Evolutionary conservation across 2,113 vertebrate species (phyloP), one percentile per base, ranked within the genome.

Genomic region (Tupaia chinensis): DNA sequence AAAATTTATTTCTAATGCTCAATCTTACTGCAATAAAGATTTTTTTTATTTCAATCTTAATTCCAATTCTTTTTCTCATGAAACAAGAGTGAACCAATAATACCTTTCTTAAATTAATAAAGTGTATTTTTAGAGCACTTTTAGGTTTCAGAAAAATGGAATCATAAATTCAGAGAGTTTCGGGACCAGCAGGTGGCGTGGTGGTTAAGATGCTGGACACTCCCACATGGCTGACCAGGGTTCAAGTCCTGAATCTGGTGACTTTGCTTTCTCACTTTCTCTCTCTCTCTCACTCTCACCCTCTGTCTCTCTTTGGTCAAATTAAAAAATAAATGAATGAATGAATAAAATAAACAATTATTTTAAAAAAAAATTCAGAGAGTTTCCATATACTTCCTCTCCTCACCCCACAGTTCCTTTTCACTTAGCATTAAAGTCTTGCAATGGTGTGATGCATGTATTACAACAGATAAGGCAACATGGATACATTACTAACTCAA

Each of bases 31-130:
- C 53, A 93, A 34, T 32, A 5, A 86, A 81, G 79, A 44, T 1
- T 0, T 20, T 53, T 93, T 77, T 84, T 58, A 63, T 65, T 80
- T 85, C 81, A 16, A 80, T 80, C 29, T 92, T 95, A 93, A 87
- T 78, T 97, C 68, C 32, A 82, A 25, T 60, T 92, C 7, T 65
- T 91, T 70, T 34, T 29, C 77, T 54, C 76, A 66, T 10, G 77
- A 92, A 96, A 74, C 32, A 89, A 53, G 16, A 17, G 19, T 65
- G 9, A 91, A 77, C 13, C 12, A 25, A 61, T 91, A 91, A 93
- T 54, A 72, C 7, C 19, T 16, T 76, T 12, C 65, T 79, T 63
- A 87, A 66, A 70, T n/a, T 25, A 87, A 79, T 29, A 77, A 81
- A 20, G 14, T 79, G 4, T n/a, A 32, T 27, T 86, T 79, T 79